A percentile compares a stretch with the other conserved stretches of the same genome.
Evolutionary conservation across 2,113 vertebrate genomes (phyloP).

Genomic region (Bucco capensis): DNA sequence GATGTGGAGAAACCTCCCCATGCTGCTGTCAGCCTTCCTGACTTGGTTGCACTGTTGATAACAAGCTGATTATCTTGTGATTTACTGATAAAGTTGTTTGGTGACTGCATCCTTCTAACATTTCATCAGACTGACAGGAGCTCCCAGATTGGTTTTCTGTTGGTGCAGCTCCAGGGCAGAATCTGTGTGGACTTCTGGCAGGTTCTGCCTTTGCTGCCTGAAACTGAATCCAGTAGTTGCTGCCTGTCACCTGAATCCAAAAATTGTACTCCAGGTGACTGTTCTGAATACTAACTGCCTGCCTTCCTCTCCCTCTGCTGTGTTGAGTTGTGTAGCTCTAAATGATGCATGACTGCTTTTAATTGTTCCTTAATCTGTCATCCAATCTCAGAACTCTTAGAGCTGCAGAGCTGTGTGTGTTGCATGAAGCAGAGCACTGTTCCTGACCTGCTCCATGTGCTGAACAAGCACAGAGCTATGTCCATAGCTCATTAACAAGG

Average conservation of each 20-base stretch:
- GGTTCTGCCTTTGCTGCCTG: background rate
- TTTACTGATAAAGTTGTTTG: background rate
- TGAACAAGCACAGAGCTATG: background rate
- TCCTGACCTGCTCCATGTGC: rapidly evolving
- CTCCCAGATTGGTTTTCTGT: background rate
- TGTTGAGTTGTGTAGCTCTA: background rate
- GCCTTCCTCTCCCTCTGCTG: background rate
- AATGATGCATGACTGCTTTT: background rate
- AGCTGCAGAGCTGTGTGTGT: background rate
- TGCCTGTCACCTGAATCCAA: background rate
- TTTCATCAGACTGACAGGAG: background rate
- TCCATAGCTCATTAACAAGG: background rate
- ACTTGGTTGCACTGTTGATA: background rate
- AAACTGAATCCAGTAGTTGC: background rate
- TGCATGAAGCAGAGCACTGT: background rate
- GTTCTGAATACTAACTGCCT: background rate
- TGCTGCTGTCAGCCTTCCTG: background rate
- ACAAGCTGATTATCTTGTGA: background rate
- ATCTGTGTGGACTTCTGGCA: background rate
- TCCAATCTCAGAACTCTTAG: background rate
- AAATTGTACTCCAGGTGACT: background rate
- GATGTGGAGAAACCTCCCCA: background rate
- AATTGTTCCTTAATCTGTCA: background rate
- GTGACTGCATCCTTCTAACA: background rate
- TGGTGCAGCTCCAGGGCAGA: background rate